Conservation (phyloP, 2,888 invertebrate genomes). For the Dinocampus coccinellae region DNA sequence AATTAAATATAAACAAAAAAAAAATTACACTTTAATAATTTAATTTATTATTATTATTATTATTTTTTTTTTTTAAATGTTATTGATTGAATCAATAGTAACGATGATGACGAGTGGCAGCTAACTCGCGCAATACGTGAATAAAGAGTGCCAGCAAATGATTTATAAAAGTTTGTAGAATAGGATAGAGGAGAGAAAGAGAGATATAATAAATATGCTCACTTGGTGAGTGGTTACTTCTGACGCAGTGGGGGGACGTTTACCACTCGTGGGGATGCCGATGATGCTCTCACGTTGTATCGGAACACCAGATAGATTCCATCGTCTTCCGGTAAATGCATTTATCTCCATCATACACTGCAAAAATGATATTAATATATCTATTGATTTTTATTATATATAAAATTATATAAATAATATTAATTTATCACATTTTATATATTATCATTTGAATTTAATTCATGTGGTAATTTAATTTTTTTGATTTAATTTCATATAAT, state of each 20-base stretch:
- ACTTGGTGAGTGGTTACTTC: conserved; percentile 57
- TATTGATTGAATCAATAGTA: background rate
- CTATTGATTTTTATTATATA: background rate
- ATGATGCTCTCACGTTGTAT: conserved; percentile 34
- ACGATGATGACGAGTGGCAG: background rate
- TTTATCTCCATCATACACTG: conserved; percentile 30
- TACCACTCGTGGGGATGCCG: conserved; percentile 43
- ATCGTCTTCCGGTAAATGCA: conserved; percentile 38
- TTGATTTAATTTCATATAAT: no score
- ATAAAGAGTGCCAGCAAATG: conserved; percentile 3
- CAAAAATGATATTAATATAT: conserved; percentile 16
- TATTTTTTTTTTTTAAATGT: background rate
- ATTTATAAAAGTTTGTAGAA: conserved; percentile 8
- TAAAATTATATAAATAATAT: no score
- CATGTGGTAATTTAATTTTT: no score
- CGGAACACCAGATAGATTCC: conserved; percentile 35
- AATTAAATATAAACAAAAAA: no score
- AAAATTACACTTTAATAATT: no score
- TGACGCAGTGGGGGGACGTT: conserved; percentile 34
- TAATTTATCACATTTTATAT: background rate
- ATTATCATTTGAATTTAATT: background rate
- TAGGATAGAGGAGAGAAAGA: background rate
- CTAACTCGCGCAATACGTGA: conserved; percentile 25
- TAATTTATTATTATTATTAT: background rate
- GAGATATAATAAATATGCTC: conserved; percentile 40